phyloP scores from a whole-genome alignment of 2,888 invertebrate species.

The Acutogordius australiensis region DNA sequence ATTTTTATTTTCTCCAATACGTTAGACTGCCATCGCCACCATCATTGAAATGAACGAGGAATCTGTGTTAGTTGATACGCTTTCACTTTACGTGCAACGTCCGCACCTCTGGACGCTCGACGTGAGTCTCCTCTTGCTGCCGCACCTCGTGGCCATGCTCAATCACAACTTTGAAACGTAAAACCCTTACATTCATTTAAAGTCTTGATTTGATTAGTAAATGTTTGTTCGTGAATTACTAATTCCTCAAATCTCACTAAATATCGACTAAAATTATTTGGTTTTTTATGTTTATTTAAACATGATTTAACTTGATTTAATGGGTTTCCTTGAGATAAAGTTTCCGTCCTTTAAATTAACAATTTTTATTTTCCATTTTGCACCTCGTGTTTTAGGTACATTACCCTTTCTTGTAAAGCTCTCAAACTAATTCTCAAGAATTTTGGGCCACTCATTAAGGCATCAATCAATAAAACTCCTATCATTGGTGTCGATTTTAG shows the following conservation, averaged over 20 bases:
- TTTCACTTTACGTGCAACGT: background rate
- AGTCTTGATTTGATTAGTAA: too few relatives aligned
- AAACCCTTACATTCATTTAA: too few relatives aligned
- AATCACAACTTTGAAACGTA: slow-evolving; percentile 1
- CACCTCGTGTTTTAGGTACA: too few relatives aligned
- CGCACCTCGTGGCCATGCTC: background rate
- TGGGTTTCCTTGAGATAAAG: too few relatives aligned
- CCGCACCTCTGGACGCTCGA: background rate
- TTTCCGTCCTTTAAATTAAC: background rate
- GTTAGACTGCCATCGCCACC: background rate
- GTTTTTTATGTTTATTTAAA: too few relatives aligned
- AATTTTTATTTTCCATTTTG: too few relatives aligned
- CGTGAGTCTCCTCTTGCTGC: background rate
- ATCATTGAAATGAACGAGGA: background rate
- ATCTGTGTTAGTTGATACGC: background rate
- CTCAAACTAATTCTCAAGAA: slow-evolving; percentile 8
- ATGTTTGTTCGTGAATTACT: too few relatives aligned
- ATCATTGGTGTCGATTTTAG: slow-evolving; percentile 1
- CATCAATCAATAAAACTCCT: background rate
- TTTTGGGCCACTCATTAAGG: slow-evolving; percentile 2
- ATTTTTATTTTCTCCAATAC: too few relatives aligned
- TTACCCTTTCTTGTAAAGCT: background rate
- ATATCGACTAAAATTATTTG: too few relatives aligned
- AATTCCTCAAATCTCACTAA: too few relatives aligned
- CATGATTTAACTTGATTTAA: too few relatives aligned